These are phyloP conservation scores for Empidonax traillii DNA, from an alignment of 2,113 vertebrate species.

Conservation along the genomic window DNA sequence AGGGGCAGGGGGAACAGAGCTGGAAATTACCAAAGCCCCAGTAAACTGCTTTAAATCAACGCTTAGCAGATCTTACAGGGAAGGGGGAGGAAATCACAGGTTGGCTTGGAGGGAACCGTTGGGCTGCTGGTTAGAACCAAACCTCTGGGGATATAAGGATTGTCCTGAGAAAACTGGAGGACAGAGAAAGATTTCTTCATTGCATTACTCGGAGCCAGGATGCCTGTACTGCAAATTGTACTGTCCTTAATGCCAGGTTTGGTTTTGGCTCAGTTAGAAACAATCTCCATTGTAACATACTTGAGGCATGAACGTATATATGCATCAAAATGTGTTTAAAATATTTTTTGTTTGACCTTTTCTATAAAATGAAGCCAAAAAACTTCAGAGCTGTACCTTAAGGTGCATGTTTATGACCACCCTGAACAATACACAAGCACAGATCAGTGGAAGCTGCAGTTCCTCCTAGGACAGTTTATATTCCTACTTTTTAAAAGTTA, in stretches of 20 bases:
- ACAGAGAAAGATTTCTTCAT: neutral
- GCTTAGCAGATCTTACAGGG: neutral
- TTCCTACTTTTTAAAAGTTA: neutral
- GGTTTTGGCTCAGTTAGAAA: neutral
- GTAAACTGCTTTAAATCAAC: neutral
- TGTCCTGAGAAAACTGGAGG: neutral
- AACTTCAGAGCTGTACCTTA: neutral
- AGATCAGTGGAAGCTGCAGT: neutral
- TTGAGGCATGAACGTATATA: neutral
- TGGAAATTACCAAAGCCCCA: neutral
- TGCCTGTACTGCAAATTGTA: neutral
- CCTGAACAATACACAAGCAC: neutral
- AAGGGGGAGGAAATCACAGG: neutral
- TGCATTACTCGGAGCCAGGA: neutral
- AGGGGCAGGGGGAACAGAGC: neutral
- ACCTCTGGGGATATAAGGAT: neutral
- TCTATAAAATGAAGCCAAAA: neutral
- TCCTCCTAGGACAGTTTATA: neutral
- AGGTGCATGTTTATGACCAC: neutral
- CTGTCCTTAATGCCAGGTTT: neutral
- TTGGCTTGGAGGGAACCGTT: neutral
- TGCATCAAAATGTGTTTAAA: neutral
- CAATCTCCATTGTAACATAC: neutral
- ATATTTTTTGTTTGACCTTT: neutral
- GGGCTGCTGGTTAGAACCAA: neutral